Evolutionary conservation across 2,113 vertebrate species (phyloP), one percentile per base, ranked within the genome.

Genomic region (Loxodonta africana): DNA sequence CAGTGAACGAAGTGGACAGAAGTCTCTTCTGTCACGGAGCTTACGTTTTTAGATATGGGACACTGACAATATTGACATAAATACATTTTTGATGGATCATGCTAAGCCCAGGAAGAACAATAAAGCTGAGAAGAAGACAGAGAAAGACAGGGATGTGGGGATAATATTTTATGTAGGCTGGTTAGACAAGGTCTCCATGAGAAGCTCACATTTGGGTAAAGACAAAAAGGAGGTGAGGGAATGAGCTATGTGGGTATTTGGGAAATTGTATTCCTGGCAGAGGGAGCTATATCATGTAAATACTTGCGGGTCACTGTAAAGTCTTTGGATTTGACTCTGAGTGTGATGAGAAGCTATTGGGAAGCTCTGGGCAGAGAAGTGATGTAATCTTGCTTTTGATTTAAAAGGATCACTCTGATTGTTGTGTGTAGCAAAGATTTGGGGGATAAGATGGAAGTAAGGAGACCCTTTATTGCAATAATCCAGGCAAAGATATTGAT

Each of bases 381-480:
- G 85, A 53, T 51, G 23, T 26, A 37, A 87, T 37, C 85, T 83
- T 37, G 82, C 5, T 8, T 85, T 88, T 86, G 9, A 83, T 51
- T 93, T 63, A 30, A 73, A 96, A 83, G 15, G 25, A 88, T 78
- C 76, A 26, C 17, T 78, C 30, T 82, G 71, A 62, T 71, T 88
- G 74, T 41, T 53, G 4, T 71, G 10, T 88, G 77, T 73, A 51
- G 78, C 46, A 21, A 15, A 60, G 30, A 74, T 12, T 92, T 76
- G 37, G 5, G 4, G 21, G 7, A 46, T 69, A 74, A 95, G 26
- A 62, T 63, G 48, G 33, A n/a, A 33, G 37, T 37, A 65, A 30
- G 11, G 14, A 65, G 44, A 87, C 1, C 1, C 8, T 95, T 91
- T 74, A 28, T 33, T 57, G 48, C 15, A 57, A 67, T 9, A 60